A percentile compares a stretch with the other conserved stretches of the same genome.
These are phyloP conservation scores for Camelus bactrianus DNA, from an alignment of 2,113 vertebrate genomes.

Conservation along the genomic window DNA sequence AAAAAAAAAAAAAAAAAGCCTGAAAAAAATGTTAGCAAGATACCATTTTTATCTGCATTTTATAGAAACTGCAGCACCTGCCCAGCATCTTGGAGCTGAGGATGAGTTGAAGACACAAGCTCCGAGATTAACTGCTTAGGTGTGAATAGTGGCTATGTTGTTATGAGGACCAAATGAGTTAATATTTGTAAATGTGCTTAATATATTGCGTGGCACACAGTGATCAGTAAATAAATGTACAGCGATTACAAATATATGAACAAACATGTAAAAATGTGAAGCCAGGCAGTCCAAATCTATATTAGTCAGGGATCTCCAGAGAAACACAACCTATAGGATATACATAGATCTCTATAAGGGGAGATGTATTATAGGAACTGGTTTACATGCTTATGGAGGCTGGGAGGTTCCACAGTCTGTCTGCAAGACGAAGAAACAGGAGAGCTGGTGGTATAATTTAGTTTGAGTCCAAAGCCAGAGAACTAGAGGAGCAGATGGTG, in stretches of 20 bases:
- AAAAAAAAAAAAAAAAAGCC: neutral
- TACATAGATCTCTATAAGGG: neutral
- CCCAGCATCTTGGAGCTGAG: neutral
- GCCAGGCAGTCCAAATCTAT: neutral
- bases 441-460: neutral
- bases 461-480: neutral
- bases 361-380: neutral
- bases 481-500: neutral
- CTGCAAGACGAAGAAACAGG: neutral
- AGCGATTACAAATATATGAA: neutral
- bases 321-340: neutral
- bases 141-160: neutral
- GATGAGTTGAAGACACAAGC: neutral
- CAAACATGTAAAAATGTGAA: neutral
- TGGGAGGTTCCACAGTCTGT: neutral
- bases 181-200: conserved; percentile 14
- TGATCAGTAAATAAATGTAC: neutral
- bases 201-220: neutral
- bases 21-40: neutral
- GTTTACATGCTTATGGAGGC: neutral
- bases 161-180: neutral
- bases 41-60: neutral
- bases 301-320: neutral
- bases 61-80: neutral
- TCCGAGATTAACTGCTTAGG: neutral